Evolutionary conservation across 2,113 vertebrate genomes (phyloP).

Genomic region (Hemibagrus wyckioides): DNA sequence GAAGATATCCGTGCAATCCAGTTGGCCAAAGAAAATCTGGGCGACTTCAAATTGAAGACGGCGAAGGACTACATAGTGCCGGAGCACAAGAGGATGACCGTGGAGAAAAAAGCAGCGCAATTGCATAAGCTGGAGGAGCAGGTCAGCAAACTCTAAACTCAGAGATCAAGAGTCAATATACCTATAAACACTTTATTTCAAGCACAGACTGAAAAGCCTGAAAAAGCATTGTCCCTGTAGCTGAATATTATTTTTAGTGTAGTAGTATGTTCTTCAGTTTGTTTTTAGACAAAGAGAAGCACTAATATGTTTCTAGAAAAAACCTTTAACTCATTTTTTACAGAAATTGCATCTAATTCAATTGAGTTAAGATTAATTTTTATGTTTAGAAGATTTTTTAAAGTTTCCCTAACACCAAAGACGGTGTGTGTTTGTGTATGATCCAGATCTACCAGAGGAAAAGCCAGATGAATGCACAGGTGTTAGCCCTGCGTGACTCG

Average conservation of each 20-base stretch:
- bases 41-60: slow-evolving; percentile 86
- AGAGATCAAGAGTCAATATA: background rate
- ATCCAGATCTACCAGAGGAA: slow-evolving; percentile 78
- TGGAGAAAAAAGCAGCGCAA: slow-evolving; percentile 78
- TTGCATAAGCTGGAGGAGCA: slow-evolving; percentile 74
- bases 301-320: background rate
- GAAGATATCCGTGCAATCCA: slow-evolving; percentile 76
- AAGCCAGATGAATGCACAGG: slow-evolving; percentile 77
- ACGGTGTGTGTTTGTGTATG: slow-evolving; percentile 15
- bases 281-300: too few species aligned
- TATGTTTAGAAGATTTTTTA: too few species aligned
- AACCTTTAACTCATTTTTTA: background rate
- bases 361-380: too few species aligned
- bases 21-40: slow-evolving; percentile 77
- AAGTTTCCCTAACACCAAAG: too few species aligned
- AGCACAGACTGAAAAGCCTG: too few species aligned
- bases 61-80: slow-evolving; percentile 78
- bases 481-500: slow-evolving; percentile 79
- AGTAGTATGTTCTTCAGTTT: too few species aligned
- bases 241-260: too few species aligned
- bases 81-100: slow-evolving; percentile 76
- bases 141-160: slow-evolving; percentile 62
- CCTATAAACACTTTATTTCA: too few species aligned
- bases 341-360: too few species aligned
- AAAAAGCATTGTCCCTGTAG: too few species aligned